These are phyloP conservation scores for Lutraria rhynchaena DNA, from an alignment of 1,140 invertebrate species.

Conservation along the genomic window DNA sequence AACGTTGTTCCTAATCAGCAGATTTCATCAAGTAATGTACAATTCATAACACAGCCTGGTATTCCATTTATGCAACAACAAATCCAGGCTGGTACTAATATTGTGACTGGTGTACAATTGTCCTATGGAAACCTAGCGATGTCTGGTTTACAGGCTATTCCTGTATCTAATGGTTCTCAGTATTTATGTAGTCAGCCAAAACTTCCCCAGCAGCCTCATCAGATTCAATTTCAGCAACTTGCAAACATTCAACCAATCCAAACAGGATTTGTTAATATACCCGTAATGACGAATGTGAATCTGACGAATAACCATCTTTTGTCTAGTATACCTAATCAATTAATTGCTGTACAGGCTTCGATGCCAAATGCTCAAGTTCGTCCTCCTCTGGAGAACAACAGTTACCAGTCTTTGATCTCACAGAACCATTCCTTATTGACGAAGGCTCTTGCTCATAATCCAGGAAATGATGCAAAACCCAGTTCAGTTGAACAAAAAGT, in stretches of 20 bases:
- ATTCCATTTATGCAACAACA: background rate
- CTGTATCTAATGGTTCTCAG: background rate
- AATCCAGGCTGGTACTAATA: background rate
- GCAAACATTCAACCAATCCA: background rate
- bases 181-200: background rate
- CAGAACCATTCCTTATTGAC: no score
- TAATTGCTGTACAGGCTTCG: no score
- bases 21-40: background rate
- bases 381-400: no score
- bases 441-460: no score
- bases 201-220: background rate
- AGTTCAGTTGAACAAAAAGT: no score
- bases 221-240: background rate
- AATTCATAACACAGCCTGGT: background rate
- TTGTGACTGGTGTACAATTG: no score
- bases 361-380: no score
- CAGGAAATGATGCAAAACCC: no score
- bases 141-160: constrained; percentile 3
- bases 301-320: background rate
- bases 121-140: background rate
- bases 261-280: constrained; percentile 14
- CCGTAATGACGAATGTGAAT: constrained; percentile 1
- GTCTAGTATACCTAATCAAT: no score
- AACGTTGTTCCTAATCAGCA: no score
- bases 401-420: no score